Base-by-base conservation (phyloP, 92 coral and sea anemone species). In the Muricea muricata region DNA sequence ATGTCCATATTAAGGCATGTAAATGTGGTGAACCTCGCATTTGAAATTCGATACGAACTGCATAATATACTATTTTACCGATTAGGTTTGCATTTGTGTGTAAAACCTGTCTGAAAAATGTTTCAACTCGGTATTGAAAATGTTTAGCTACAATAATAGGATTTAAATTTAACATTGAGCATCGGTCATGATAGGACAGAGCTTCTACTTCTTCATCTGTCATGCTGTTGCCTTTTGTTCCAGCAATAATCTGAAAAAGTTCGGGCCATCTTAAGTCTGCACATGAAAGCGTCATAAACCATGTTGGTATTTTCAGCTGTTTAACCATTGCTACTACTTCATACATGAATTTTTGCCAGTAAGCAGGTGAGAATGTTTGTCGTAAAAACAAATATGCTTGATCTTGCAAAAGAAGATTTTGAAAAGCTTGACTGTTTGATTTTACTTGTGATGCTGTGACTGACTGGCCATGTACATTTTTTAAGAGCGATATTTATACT, bases 241-340 rank as follows among this genome's bases (percentile, higher is more conserved):
- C 68, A 3, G 85, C 39, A 41, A 83, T 37, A 29, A 83, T 76
- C 57, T 88, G 91, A 71, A 80, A 87, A 60, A 52, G 60, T 25
- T 52, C 83, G 47, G 87, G 73, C 88, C 91, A 83, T 55, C 85
- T 67, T 25, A 83, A 84, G 33, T 67, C 85, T 54, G 88, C 91
- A 88, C 91, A 87, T 2, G 91, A 87, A 17, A 87, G 47, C 61
- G 93, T 90, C 91, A 83, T 90, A 69, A 90, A 90, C 89, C 91
- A 90, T 30, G 93, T 90, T 55, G 93, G 93, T 56, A 90, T 87
- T 15, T 91, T 86, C 32, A 90, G 91, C 75, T 80, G 84, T 29
- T 80, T 63, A 6, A 81, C 85, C 85, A 81, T 81, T n/a, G 85
- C 85, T 21, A 52, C 60, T 25, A 52, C 23, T 52, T 52, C 60